Evolutionary conservation across 2,113 vertebrate genomes (phyloP).

Genomic region (Phrynocephalus versicolor): DNA sequence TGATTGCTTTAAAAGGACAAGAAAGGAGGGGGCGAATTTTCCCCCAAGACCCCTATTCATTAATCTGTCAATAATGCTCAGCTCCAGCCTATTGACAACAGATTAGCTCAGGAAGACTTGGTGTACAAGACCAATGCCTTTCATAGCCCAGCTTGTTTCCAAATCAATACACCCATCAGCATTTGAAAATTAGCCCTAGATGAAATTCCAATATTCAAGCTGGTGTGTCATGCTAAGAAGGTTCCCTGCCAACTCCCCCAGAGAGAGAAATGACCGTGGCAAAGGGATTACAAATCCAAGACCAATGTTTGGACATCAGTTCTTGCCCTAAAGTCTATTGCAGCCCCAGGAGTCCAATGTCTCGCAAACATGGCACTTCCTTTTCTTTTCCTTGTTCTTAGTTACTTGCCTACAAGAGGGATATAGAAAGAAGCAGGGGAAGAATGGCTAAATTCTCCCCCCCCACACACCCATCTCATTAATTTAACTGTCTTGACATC

Average conservation of each 20-base stretch:
- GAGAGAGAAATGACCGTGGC: constrained; percentile 36
- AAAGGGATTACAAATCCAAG: constrained; percentile 59
- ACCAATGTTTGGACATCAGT: constrained; percentile 4
- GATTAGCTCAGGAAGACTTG: constrained; percentile 74
- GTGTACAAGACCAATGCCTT: constrained; percentile 76
- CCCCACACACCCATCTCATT: no score
- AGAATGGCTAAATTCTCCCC: no score
- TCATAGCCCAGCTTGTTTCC: constrained; percentile 79
- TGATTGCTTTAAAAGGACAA: constrained; percentile 61
- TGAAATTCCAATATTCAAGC: constrained; percentile 75
- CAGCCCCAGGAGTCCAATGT: accelerated
- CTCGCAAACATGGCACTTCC: accelerated
- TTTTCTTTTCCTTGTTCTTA: not conserved
- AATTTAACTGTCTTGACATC: no score
- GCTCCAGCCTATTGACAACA: constrained; percentile 69
- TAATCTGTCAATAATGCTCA: constrained; percentile 74
- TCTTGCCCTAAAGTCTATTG: not conserved
- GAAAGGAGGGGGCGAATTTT: not conserved
- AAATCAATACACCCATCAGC: constrained; percentile 81
- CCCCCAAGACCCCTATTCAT: constrained; percentile 69
- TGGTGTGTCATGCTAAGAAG: constrained; percentile 67
- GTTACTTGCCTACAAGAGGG: no score
- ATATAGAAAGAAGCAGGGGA: no score
- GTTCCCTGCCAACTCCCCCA: constrained; percentile 56
- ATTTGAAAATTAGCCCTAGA: constrained; percentile 80